Evolutionary conservation across 2,888 invertebrate species (phyloP), one percentile per base, ranked within the genome.

Genomic region (Herminia tarsipennalis): DNA sequence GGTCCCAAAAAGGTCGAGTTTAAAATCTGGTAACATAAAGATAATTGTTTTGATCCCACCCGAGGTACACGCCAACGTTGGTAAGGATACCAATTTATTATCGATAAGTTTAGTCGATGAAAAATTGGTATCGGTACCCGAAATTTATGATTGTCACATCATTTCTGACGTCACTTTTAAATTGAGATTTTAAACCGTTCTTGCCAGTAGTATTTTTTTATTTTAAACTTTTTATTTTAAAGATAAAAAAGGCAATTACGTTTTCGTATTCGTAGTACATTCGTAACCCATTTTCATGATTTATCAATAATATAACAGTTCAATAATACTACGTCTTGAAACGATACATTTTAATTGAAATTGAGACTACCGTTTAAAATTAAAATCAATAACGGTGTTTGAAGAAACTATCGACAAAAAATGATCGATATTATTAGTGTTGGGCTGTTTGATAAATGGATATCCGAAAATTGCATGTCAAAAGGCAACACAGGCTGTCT

Each of bases 381-480:
- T 42, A 29, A 57, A 36, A 43, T 22, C 46, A 58, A 55, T 57
- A 56, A 61, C 55, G 43, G 55, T 40, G 32, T 1, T 32, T 29
- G 24, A 38, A 36, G 33, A 50, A 55, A 58, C 34, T 65, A 61
- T 64, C 79, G 81, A 82, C 66, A 75, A 75, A 71, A 75, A 70
- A 48, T 55, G 32, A 59, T 67, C 67, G 70, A 64, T 64, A 57
- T 66, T n/a, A 60, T 72, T 65, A 62, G 77, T 70, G 56, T 47
- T 59, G 66, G 66, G 50, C 59, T 49, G 56, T 70, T 77, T 90
- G 86, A 88, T 87, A 83, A 88, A 88, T 88, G 86, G 79, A 78
- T 72, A 74, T 69, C 81, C 86, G 80, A 88, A 90, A 89, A 90
- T 89, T 89, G 88, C 88, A 87, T 82, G 89, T 89, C 89, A 88